Percentiles rank a stretch among this genome's conserved stretches.
Conservation (phyloP, 1,140 invertebrate species). For the Prorops nasuta region DNA sequence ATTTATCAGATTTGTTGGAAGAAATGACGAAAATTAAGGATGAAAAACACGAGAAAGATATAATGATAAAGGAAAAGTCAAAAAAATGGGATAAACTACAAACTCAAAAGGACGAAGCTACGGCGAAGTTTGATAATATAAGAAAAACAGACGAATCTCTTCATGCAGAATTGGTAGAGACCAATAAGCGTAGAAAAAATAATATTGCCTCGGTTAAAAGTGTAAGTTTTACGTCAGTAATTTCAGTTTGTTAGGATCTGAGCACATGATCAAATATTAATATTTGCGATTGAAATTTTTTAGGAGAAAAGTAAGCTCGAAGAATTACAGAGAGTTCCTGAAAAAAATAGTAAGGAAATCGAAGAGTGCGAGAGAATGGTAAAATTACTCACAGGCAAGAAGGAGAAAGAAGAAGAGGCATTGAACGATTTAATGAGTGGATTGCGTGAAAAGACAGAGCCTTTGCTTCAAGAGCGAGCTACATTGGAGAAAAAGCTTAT, state of each 20-base stretch:
- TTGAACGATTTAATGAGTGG: conserved; percentile 62
- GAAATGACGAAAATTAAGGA: conserved; percentile 58
- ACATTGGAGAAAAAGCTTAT: conserved; percentile 67
- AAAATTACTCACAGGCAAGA: conserved; percentile 55
- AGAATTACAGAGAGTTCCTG: conserved; percentile 65
- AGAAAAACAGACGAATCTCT: conserved; percentile 65
- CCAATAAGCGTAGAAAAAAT: conserved; percentile 68
- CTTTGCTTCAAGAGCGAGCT: conserved; percentile 41
- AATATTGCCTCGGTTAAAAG: conserved; percentile 46
- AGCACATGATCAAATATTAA: background rate
- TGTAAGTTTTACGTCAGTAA: conserved; percentile 25
- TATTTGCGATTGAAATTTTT: background rate
- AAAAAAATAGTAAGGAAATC: conserved; percentile 71
- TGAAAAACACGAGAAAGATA: conserved; percentile 57
- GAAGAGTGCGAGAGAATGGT: conserved; percentile 66
- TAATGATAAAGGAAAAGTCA: conserved; percentile 61
- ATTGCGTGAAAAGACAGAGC: conserved; percentile 67
- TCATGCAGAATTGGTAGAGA: conserved; percentile 63
- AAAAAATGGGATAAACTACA: conserved; percentile 53
- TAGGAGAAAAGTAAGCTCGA: conserved; percentile 65
- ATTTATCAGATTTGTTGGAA: conserved; percentile 56
- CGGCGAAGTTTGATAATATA: conserved; percentile 59
- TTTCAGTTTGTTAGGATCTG: background rate
- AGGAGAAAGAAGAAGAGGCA: conserved; percentile 56
- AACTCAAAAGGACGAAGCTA: conserved; percentile 44